Base-by-base conservation (phyloP, 2,888 invertebrate genomes). In the Leptinotarsa rubiginosa region DNA sequence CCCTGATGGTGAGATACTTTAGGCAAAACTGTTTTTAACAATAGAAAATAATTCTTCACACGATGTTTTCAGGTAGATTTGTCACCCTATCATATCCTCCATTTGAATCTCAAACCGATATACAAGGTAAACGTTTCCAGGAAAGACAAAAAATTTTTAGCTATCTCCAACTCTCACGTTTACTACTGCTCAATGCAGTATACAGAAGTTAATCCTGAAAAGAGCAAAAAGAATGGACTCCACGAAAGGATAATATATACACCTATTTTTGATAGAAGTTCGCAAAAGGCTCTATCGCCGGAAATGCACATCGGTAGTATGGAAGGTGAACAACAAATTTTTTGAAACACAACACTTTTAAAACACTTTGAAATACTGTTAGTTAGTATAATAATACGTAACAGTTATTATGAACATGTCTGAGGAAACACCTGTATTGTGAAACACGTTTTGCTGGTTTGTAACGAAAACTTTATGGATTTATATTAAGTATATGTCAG, bases 31-130 rank as follows among this genome's bases (percentile, higher is more conserved):
- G 25, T 16, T 3, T 22, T 50, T 0, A n/a, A 16, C 15, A n/a
- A 50, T 15, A 7, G 3, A 16, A 4, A 50, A 41, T 41, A 41
- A 41, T 41, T 41, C 41, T 41, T 2, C 41, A 41, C 41, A 41
- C 12, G 41, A 41, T 41, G 2, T 65, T 78, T 76, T 1, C 20
- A 82, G 80, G 50, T 90, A 22, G 91, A 91, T 75, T 89, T 91
- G 56, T 94, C 94, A 0, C 89, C 89, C 0, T 91, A 89, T 73
- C 91, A 91, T 84, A 84, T 89, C 72, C 87, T 93, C 16, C 91
- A 93, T 84, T 89, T 91, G 59, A 86, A 89, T 50, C 88, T 94
- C 47, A 91, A 90, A 77, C 95, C 95, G 0, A 87, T 89, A 52
- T 95, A 91, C 82, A 90, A 90, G 84, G 88, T 90, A 74, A 86